Conservation (phyloP, 2,888 invertebrate species). For the Magallana nippona region DNA sequence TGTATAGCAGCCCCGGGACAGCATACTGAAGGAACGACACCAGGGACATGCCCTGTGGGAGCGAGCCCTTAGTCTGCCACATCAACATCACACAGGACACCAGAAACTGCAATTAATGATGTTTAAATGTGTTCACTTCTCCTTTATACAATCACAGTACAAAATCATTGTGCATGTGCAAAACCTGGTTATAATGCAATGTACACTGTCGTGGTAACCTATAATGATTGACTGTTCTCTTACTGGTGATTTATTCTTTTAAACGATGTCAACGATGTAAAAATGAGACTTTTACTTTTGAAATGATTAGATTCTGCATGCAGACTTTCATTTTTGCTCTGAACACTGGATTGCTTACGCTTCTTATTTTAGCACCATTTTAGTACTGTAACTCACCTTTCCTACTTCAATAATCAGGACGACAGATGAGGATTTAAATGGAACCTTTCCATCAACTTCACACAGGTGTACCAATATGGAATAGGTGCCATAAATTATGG, state of each 20-base stretch:
- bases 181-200: too few relatives aligned
- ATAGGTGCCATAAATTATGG: constrained; percentile 76
- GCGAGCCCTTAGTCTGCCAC: constrained; percentile 18
- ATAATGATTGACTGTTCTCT: too few relatives aligned
- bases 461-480: constrained; percentile 76
- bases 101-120: constrained; percentile 49
- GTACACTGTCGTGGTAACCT: too few relatives aligned
- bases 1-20: constrained; percentile 78
- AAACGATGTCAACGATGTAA: too few relatives aligned
- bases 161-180: neutral
- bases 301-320: too few relatives aligned
- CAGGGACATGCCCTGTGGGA: constrained; percentile 55
- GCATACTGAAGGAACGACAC: constrained; percentile 69
- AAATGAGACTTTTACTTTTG: too few relatives aligned
- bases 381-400: constrained; percentile 70
- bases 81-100: constrained; percentile 54
- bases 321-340: too few relatives aligned
- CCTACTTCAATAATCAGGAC: constrained; percentile 74
- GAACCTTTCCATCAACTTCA: constrained; percentile 74
- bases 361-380: neutral
- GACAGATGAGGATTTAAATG: constrained; percentile 76
- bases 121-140: too few relatives aligned
- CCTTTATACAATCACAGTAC: neutral
- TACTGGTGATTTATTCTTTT: too few relatives aligned
- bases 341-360: too few relatives aligned